A percentile compares a stretch with the other conserved stretches of the same genome.
Evolutionary conservation across 2,888 invertebrate species (phyloP).

Genomic region (Tillus elongatus): DNA sequence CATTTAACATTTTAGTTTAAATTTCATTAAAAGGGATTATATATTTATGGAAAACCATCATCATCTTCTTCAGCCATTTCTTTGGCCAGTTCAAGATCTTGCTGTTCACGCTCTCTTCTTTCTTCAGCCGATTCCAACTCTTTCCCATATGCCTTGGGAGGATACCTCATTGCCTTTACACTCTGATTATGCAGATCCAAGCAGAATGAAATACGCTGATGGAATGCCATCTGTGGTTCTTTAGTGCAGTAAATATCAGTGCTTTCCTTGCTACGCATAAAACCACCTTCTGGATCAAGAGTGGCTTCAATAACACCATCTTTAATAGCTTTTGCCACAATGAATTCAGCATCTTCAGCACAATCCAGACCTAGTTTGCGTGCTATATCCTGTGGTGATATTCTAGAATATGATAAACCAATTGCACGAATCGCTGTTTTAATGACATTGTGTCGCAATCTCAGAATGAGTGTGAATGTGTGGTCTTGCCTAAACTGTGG

Average conservation of each 20-base stretch:
- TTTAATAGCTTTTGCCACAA: constrained; percentile 94
- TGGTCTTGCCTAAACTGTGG: constrained; percentile 88
- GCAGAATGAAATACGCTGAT: constrained; percentile 95
- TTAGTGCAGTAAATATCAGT: constrained; percentile 94
- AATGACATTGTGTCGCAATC: constrained; percentile 96
- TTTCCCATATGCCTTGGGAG: constrained; percentile 96
- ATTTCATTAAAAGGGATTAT: too few species aligned
- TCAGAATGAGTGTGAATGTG: constrained; percentile 90
- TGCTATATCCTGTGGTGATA: constrained; percentile 91
- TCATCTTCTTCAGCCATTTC: constrained; percentile 99
- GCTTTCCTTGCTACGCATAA: constrained; percentile 95
- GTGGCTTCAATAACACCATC: constrained; percentile 98
- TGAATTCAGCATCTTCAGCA: constrained; percentile 97
- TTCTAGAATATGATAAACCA: constrained; percentile 91
- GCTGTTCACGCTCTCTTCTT: constrained; percentile 90
- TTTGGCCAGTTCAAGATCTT: constrained; percentile 97
- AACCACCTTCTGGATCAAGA: constrained; percentile 89
- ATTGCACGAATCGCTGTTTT: constrained; percentile 96
- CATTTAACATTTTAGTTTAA: too few species aligned
- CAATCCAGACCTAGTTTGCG: constrained; percentile 88
- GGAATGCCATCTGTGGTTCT: constrained; percentile 92
- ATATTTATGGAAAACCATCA: constrained; percentile 65
- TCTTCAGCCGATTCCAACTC: constrained; percentile 97
- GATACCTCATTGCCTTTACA: constrained; percentile 98
- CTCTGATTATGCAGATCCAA: constrained; percentile 97